phyloP scores from a whole-genome alignment of 2,888 invertebrate genomes.

The Ophion slaviceki region DNA sequence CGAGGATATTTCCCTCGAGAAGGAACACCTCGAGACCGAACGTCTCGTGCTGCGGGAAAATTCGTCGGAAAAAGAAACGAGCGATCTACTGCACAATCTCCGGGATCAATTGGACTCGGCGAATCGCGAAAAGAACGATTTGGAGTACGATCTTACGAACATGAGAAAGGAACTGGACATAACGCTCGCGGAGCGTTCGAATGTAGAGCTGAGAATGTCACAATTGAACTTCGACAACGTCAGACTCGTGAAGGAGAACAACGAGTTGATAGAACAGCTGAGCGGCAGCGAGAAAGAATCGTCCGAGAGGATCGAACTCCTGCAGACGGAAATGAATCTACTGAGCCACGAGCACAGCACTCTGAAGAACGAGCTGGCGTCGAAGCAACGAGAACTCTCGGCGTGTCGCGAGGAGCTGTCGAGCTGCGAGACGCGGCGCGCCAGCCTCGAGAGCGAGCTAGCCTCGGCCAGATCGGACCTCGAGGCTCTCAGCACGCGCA shows the following conservation, averaged over 20 bases:
- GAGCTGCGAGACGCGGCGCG: constrained; percentile 47
- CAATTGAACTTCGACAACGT: constrained; percentile 74
- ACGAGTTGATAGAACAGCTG: constrained; percentile 77
- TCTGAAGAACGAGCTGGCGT: constrained; percentile 69
- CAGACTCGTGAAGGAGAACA: constrained; percentile 74
- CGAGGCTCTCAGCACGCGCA: constrained; percentile 57
- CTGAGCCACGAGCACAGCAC: constrained; percentile 77
- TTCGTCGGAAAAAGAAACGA: constrained; percentile 69
- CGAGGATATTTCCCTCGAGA: constrained; percentile 73
- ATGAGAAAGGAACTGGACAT: constrained; percentile 85
- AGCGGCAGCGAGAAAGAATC: constrained; percentile 77
- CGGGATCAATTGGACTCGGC: constrained; percentile 70
- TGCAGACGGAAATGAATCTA: constrained; percentile 78
- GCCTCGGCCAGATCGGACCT: constrained; percentile 33
- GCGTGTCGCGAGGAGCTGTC: constrained; percentile 44
- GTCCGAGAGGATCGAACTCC: constrained; percentile 77
- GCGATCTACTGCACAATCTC: constrained; percentile 71
- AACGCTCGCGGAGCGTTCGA: constrained; percentile 76
- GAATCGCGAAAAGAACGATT: constrained; percentile 85
- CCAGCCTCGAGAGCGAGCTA: constrained; percentile 52
- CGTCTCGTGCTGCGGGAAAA: constrained; percentile 71
- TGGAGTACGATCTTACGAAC: constrained; percentile 86
- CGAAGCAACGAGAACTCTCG: constrained; percentile 52
- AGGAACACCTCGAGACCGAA: constrained; percentile 75
- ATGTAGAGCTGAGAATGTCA: constrained; percentile 64